Evolutionary conservation across 2,888 invertebrate genomes (phyloP), one percentile per base, ranked within the genome.

Genomic region (Dryocosmus kuriphilus): DNA sequence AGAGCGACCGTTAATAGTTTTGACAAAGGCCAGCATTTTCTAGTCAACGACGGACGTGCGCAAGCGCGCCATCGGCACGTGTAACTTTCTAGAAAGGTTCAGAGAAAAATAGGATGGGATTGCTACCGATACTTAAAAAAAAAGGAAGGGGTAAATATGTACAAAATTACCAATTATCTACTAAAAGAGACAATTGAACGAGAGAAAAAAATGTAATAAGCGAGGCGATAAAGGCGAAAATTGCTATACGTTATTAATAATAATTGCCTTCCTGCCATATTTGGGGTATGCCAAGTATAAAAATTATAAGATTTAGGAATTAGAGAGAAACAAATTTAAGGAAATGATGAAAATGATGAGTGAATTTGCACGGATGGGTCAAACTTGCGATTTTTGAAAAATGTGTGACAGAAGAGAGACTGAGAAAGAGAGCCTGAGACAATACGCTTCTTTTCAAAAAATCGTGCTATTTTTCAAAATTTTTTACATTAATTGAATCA

Each of bases 181-280:
- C 32, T 16, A 67, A 30, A 16, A 76, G 46, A 46, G 27, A 67
- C 67, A 46, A 67, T 67, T 67, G 46, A 30, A 67, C 67, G 46
- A 27, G 46, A 46, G 46, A 71, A 71, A 27, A 27, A 74, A 74
- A 57, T 78, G 55, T 77, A 74, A 67, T 41, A 32, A 78, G 75
- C 77, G 76, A 80, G 79, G 76, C 81, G 79, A 81, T 84, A 85
- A 80, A 79, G 79, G 82, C 79, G 38, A 74, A 78, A 89, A 91
- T 92, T 91, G 92, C 92, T 92, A 92, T 92, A 91, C 90, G 91
- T 91, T 90, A 89, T 90, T 88, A 92, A 92, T 92, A 92, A 92
- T 92, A 92, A 93, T 93, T 94, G 94, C 94, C 94, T 94, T 94
- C 94, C 94, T 94, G 94, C 94, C 94, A 93, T 91, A 91, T 91